Conservation (phyloP, 2,113 vertebrate genomes). For the Pterocles orientalis region DNA sequence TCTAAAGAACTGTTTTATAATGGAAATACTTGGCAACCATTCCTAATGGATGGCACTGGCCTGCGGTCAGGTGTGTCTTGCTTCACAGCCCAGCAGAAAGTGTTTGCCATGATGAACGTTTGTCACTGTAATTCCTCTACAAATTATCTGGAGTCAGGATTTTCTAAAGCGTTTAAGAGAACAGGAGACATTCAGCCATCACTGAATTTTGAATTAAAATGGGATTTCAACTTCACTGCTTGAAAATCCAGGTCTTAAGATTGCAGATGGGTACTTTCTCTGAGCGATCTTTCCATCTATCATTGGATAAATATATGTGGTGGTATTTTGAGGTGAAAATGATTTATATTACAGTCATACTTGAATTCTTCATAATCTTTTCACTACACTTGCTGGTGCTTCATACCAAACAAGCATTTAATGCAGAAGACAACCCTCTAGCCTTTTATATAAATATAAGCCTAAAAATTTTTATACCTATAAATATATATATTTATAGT, state of each 20-base stretch:
- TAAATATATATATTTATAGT: neutral
- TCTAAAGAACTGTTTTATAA: fast-evolving
- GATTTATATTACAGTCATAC: neutral
- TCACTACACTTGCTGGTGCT: neutral
- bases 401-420: neutral
- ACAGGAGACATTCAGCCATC: neutral
- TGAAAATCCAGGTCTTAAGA: slow-evolving; percentile 33
- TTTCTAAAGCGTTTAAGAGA: neutral
- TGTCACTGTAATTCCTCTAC: neutral
- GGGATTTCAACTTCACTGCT: neutral
- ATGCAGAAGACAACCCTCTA: neutral
- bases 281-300: neutral
- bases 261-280: neutral
- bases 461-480: neutral
- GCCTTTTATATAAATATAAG: neutral
- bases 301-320: neutral
- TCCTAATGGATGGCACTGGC: neutral
- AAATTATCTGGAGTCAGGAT: neutral
- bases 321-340: neutral
- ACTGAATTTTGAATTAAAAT: slow-evolving; percentile 25
- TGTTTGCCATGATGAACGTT: fast-evolving
- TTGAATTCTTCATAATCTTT: neutral
- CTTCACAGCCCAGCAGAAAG: neutral
- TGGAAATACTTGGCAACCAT: neutral
- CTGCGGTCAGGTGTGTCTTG: fast-evolving